A percentile compares a stretch with the other conserved stretches of the same genome.
Conservation (phyloP, 2,113 vertebrate genomes). For the Larimichthys polyactis region DNA sequence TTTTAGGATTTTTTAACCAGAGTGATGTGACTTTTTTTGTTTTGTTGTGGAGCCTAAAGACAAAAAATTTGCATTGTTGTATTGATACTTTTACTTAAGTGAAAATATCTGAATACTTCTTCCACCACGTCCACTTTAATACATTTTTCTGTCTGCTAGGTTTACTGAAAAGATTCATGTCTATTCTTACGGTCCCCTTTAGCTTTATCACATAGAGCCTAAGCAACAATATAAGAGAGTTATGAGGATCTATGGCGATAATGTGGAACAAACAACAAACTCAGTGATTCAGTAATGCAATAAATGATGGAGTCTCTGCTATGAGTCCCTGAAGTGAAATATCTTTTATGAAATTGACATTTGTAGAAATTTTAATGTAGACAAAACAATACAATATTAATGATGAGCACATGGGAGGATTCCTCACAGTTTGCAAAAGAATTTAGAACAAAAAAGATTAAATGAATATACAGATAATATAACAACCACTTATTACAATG, state of each 20-base stretch:
- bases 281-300: background rate
- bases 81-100: background rate
- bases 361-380: conserved; percentile 74
- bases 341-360: conserved; percentile 2
- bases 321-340: conserved; percentile 1
- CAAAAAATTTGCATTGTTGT: background rate
- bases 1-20: too few relatives aligned
- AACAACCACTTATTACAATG: conserved; percentile 10
- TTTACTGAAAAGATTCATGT: conserved; percentile 10
- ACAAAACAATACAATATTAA: conserved; percentile 59
- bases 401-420: conserved; percentile 14
- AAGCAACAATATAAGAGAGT: too few relatives aligned
- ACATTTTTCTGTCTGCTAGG: background rate
- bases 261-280: conserved; percentile 1
- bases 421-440: conserved; percentile 19
- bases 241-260: background rate
- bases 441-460: conserved; percentile 5
- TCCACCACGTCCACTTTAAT: background rate
- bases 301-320: background rate
- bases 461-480: conserved; percentile 7
- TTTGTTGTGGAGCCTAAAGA: too few relatives aligned
- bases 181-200: background rate
- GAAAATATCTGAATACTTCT: background rate
- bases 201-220: background rate
- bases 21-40: too few relatives aligned